Conservation (phyloP, 1,140 invertebrate species). For the Samia ricini region DNA sequence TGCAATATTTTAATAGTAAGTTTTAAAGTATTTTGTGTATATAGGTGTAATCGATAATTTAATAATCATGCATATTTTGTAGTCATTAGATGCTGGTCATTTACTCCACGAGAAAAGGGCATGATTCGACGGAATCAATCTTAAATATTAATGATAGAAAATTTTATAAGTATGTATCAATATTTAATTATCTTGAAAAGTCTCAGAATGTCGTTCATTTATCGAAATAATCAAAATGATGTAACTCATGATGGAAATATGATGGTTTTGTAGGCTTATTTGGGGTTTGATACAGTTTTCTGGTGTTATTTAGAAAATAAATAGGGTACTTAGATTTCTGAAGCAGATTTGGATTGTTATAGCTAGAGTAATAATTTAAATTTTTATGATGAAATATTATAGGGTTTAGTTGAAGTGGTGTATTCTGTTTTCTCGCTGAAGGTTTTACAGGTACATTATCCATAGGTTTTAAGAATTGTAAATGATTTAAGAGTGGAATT, state of each 20-base stretch:
- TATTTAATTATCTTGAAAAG: too few relatives aligned
- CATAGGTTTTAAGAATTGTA: neutral
- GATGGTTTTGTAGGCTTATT: conserved; percentile 22
- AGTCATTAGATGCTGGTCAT: too few relatives aligned
- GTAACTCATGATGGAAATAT: conserved; percentile 47
- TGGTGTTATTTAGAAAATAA: conserved; percentile 5
- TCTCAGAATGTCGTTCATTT: conserved; percentile 2
- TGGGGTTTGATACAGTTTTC: conserved; percentile 10
- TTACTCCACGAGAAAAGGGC: too few relatives aligned
- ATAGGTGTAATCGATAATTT: too few relatives aligned
- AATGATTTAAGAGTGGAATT: neutral
- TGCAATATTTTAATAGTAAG: too few relatives aligned
- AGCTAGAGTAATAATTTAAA: conserved; percentile 11
- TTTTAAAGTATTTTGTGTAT: too few relatives aligned
- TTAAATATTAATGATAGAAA: too few relatives aligned
- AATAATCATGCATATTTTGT: too few relatives aligned
- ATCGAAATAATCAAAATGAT: conserved; percentile 45
- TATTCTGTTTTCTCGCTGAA: neutral
- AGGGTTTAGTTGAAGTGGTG: conserved; percentile 5
- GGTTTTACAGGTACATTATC: neutral
- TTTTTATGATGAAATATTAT: conserved; percentile 11
- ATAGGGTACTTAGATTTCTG: conserved; percentile 12
- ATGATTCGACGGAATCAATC: too few relatives aligned
- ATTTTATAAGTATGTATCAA: too few relatives aligned
- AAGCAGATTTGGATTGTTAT: conserved; percentile 18